Evolutionary conservation across 2,113 vertebrate species (phyloP), one percentile per base, ranked within the genome.

Genomic region (Pteropus alecto): DNA sequence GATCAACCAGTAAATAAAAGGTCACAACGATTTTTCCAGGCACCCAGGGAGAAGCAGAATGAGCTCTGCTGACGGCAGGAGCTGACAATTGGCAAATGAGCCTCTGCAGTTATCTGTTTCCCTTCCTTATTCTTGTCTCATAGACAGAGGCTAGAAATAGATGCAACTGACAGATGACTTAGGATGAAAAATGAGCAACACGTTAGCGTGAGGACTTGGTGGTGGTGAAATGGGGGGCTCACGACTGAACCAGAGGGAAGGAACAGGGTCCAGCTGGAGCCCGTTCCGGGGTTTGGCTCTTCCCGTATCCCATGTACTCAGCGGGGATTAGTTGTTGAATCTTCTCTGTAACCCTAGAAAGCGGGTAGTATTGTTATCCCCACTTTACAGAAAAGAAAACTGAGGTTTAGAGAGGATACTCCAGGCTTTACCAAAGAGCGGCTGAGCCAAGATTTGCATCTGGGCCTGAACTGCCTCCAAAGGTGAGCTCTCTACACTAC

Each of bases 11-110:
- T 67, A 93, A 86, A 94, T 60, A 71, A 97, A 97, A 97, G 97
- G 96, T 93, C 96, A 96, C 82, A 38, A 7, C 68, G 90, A 86
- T 89, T 93, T 95, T 97, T 71, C 90, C 71, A 51, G 77, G 93
- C 73, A 54, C 68, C 76, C 82, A 6, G 71, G 87, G 95, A 96
- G 73, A 89, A 91, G 95, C 90, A 95, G 96, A 93, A 38, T 84
- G 28, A 76, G 91, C 94, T 97, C 81, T 2, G 93, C 95, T 94
- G 86, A 98, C 46, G 0, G 96, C 87, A 56, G 89, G 79, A 90
- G 91, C 96, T 97, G 98, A 98, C 98, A 98, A 98, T 26, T 97
- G 98, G 98, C 98, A 98, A 97, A 98, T 97, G 98, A 98, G 96
- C 87, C 96, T 98, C 97, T 56, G 6, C 38, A 19, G 19, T 97